These are phyloP conservation scores for Amphiprion ocellaris DNA, from an alignment of 2,113 vertebrate genomes.

Conservation along the genomic window DNA sequence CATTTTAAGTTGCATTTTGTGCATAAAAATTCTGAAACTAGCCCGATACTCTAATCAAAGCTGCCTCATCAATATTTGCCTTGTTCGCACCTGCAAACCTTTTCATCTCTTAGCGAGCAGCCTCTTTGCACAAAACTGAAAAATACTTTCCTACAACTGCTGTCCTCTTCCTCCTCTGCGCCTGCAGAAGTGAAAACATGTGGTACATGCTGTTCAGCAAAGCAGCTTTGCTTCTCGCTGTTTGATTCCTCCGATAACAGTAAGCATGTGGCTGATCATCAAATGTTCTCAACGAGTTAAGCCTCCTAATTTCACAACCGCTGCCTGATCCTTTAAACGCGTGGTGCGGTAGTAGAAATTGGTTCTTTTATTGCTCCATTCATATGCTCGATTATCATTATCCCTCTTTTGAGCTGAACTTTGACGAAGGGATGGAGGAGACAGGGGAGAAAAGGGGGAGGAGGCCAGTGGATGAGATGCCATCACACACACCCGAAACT, in stretches of 20 bases:
- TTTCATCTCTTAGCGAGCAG: slow-evolving; percentile 8
- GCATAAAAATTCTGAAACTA: slow-evolving; percentile 13
- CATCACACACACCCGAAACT: slow-evolving; percentile 71
- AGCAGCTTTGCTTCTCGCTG: slow-evolving; percentile 56
- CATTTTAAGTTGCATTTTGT: slow-evolving; percentile 20
- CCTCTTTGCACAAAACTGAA: slow-evolving; percentile 36
- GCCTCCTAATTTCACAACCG: slow-evolving; percentile 63
- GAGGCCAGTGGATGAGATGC: slow-evolving; percentile 64
- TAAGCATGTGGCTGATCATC: slow-evolving; percentile 49
- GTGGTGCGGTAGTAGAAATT: slow-evolving; percentile 55
- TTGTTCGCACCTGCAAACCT: background rate
- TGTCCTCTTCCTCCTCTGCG: slow-evolving; percentile 22
- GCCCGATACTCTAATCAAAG: slow-evolving; percentile 1
- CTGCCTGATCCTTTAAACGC: slow-evolving; percentile 69
- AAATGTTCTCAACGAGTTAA: slow-evolving; percentile 63
- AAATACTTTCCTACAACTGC: slow-evolving; percentile 29
- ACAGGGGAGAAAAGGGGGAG: slow-evolving; percentile 2
- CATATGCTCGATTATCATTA: slow-evolving; percentile 65
- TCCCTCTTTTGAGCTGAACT: slow-evolving; percentile 63
- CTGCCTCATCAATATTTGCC: slow-evolving; percentile 4
- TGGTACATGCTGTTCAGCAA: slow-evolving; percentile 47
- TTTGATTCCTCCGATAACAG: slow-evolving; percentile 65
- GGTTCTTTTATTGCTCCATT: slow-evolving; percentile 60
- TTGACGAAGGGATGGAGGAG: slow-evolving; percentile 52
- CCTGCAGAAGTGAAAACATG: slow-evolving; percentile 55